Percentiles rank a stretch among this genome's conserved stretches.
These are phyloP conservation scores for Drosophila parthenogenetica DNA, from an alignment of 2,888 invertebrate species.

Conservation along the genomic window DNA sequence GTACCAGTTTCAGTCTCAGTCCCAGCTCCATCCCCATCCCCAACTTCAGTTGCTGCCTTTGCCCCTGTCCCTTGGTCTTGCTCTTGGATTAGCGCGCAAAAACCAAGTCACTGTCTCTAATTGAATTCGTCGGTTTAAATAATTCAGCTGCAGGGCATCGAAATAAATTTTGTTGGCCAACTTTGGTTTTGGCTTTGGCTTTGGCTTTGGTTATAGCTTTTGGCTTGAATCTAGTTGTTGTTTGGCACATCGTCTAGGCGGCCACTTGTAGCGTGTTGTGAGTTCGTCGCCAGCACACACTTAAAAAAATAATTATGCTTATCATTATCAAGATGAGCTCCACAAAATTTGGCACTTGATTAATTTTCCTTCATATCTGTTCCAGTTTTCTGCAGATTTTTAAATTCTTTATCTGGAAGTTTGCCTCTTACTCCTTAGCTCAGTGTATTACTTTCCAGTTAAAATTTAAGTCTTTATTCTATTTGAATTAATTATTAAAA, in stretches of 20 bases:
- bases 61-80: constrained; percentile 5
- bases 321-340: no score
- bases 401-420: no score
- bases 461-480: no score
- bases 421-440: no score
- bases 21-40: not conserved
- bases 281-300: constrained; percentile 43
- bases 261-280: constrained; percentile 49
- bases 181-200: constrained; percentile 30
- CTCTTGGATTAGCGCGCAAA: constrained; percentile 66
- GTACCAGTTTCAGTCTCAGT: not conserved
- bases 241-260: constrained; percentile 57
- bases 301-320: constrained; percentile 17
- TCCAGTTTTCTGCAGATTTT: no score
- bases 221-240: constrained; percentile 46
- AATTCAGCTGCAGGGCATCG: constrained; percentile 84
- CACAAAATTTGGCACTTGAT: not conserved
- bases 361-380: not conserved
- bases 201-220: constrained; percentile 20
- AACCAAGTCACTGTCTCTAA: constrained; percentile 84
- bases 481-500: not conserved
- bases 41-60: not conserved
- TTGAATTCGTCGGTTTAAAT: constrained; percentile 85
- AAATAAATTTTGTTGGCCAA: constrained; percentile 70
- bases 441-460: no score